phyloP scores from a whole-genome alignment of 2,888 invertebrate genomes.

The Abscondita cerata region DNA sequence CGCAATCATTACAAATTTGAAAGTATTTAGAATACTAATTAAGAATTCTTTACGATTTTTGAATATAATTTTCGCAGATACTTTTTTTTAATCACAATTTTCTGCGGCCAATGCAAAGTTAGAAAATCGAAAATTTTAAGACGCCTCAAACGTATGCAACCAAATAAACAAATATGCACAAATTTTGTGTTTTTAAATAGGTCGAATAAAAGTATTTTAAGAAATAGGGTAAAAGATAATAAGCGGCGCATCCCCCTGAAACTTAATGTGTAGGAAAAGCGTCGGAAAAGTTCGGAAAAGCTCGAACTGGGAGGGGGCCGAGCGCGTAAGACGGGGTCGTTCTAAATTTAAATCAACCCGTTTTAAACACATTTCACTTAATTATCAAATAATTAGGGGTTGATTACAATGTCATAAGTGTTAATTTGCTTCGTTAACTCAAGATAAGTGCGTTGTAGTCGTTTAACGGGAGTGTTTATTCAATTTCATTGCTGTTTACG shows the following conservation, averaged over 20 bases:
- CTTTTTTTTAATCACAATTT: too few species aligned
- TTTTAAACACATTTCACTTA: slow-evolving; percentile 54
- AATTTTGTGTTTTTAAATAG: not conserved
- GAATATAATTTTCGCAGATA: too few species aligned
- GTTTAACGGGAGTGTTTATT: slow-evolving; percentile 36
- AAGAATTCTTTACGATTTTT: too few species aligned
- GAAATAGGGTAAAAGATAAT: slow-evolving; percentile 24
- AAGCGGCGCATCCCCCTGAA: slow-evolving; percentile 25
- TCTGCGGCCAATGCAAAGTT: too few species aligned
- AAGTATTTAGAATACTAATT: too few species aligned
- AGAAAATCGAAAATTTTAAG: too few species aligned
- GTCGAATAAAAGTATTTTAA: not conserved
- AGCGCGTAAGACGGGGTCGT: slow-evolving; percentile 50
- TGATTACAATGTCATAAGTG: slow-evolving; percentile 49
- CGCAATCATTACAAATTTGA: too few species aligned
- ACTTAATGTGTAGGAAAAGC: slow-evolving; percentile 33
- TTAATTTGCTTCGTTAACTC: slow-evolving; percentile 45
- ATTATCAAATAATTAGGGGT: slow-evolving; percentile 53
- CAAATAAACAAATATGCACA: too few species aligned
- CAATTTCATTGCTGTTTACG: slow-evolving; percentile 34
- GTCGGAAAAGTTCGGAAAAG: slow-evolving; percentile 43
- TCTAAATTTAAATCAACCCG: slow-evolving; percentile 56
- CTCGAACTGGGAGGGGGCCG: slow-evolving; percentile 53
- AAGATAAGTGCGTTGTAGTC: slow-evolving; percentile 44
- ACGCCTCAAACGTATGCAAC: too few species aligned